phyloP scores from a whole-genome alignment of 2,797 vertebrate species.

The Apodemus agrarius region DNA sequence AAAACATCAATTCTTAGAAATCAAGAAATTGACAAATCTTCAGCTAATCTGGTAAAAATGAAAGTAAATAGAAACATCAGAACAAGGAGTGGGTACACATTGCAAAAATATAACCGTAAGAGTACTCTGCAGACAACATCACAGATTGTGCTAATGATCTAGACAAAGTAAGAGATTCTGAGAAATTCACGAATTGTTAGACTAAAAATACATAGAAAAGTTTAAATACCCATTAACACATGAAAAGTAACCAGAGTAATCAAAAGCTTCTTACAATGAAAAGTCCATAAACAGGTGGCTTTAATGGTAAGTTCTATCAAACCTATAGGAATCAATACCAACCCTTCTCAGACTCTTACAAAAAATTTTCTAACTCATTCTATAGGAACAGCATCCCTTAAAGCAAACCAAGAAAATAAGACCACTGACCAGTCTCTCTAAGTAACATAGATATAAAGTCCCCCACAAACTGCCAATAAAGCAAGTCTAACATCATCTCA shows the following conservation, averaged over 20 bases:
- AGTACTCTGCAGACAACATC: no score
- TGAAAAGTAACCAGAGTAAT: neutral
- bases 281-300: neutral
- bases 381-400: neutral
- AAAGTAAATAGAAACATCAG: neutral
- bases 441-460: neutral
- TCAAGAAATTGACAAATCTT: conserved; percentile 9
- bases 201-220: neutral
- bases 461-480: conserved; percentile 1
- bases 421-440: neutral
- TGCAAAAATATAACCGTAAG: neutral
- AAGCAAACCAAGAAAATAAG: neutral
- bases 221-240: neutral
- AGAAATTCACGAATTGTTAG: neutral
- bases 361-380: neutral
- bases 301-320: neutral
- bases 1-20: neutral
- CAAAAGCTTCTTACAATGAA: neutral
- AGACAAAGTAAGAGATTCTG: neutral
- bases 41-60: neutral
- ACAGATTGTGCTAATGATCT: neutral
- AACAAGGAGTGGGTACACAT: neutral
- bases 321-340: neutral
- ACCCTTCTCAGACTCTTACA: neutral
- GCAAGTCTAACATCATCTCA: neutral